These are phyloP conservation scores for Oasisia sp. DNA, from an alignment of 2,888 invertebrate genomes.

Conservation along the genomic window DNA sequence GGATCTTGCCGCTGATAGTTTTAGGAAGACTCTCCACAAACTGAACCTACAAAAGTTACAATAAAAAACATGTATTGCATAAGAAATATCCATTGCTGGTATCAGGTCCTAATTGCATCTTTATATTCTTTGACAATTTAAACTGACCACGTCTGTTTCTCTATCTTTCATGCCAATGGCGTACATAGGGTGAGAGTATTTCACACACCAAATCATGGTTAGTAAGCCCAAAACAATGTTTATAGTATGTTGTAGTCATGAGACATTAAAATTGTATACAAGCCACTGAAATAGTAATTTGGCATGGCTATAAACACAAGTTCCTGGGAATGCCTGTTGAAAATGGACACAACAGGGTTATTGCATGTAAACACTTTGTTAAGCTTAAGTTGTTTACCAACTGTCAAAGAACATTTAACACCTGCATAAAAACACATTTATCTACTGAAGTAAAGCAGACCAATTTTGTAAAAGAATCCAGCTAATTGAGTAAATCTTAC, in stretches of 20 bases:
- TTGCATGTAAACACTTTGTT: no score
- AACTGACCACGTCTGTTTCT: not conserved
- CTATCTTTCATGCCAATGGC: no score
- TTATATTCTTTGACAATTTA: not conserved
- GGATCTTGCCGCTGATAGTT: constrained; percentile 68
- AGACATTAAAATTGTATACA: not conserved
- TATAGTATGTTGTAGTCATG: no score
- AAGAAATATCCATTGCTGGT: no score
- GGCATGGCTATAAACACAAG: no score
- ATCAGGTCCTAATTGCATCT: not conserved
- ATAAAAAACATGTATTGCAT: not conserved
- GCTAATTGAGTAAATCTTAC: not conserved
- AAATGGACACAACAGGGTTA: no score
- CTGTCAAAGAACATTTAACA: not conserved
- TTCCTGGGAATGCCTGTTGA: no score
- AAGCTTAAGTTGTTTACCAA: no score
- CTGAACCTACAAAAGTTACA: constrained; percentile 62
- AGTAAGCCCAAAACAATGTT: not conserved
- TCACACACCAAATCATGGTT: not conserved
- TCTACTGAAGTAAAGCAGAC: not conserved
- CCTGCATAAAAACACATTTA: not conserved
- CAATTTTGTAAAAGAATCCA: not conserved
- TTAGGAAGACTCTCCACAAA: constrained; percentile 67
- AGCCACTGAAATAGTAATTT: not conserved
- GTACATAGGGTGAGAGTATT: not conserved